Base-by-base conservation (phyloP, 2,113 vertebrate genomes). In the Carassius gibelio region DNA sequence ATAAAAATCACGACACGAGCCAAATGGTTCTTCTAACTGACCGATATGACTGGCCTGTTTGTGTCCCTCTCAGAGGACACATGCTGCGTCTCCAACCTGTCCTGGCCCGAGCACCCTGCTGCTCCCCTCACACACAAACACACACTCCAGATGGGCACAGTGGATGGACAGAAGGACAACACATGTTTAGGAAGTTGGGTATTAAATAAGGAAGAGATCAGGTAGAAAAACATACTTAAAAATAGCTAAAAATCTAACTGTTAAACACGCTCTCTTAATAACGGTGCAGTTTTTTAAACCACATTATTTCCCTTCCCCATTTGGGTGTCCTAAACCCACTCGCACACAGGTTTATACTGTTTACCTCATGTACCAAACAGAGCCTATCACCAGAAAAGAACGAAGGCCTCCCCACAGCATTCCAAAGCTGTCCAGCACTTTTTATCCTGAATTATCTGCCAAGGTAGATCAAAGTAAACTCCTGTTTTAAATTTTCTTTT, bases 331-430 rank as follows among this genome's bases (percentile, higher is more conserved):
- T 30, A 34, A 34, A 80, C 21, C 75, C 82, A 81, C 74, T 66
- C 72, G 74, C 48, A 55, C 52, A 64, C 36, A 45, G 75, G 87
- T 71, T 82, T 69, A 82, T 82, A 69, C 42, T 45, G 17, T 50
- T 38, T 38, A 84, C 85, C 86, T 83, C 88, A 84, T 87, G 90
- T 92, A 91, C 92, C 86, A n/a, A 87, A 89, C 79, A 81, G 89
- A 84, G 88, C 92, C 91, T 90, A 92, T 89, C 94, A 92, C 92
- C 89, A 90, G 90, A 88, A 66, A 34, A 87, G 30, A 87, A 87
- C 81, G 52, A 87, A 88, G 87, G 75, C 81, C 90, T 91, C 57
- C 36, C 66, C 92, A 90, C 88, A 38, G 78, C 91, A 93, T 93
- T 93, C 93, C 90, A 57, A 30, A 9, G 42, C 77, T 50, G 3